Conservation (phyloP, 1,140 invertebrate species). For the Temnothorax curvispinosus region DNA sequence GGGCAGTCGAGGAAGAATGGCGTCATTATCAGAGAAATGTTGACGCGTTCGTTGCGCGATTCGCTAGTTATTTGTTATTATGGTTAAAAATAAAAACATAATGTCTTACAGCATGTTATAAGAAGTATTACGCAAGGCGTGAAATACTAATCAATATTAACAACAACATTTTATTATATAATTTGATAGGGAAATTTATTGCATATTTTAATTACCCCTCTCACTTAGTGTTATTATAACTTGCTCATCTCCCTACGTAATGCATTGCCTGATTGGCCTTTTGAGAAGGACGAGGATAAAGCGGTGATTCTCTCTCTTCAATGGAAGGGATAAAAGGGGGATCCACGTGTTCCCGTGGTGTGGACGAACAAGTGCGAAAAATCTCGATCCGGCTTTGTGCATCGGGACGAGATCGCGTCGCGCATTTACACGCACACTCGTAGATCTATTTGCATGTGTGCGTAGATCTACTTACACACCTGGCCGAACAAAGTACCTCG, state of each 20-base stretch:
- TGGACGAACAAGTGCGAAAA: conserved; percentile 29
- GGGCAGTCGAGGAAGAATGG: conserved; percentile 42
- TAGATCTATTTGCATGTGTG: neutral
- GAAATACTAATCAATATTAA: conserved; percentile 5
- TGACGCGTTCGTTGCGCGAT: conserved; percentile 24
- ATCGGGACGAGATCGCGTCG: neutral
- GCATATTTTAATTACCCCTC: neutral
- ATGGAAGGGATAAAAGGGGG: conserved; percentile 17
- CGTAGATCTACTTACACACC: conserved; percentile 39
- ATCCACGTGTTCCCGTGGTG: neutral
- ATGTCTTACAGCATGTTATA: neutral
- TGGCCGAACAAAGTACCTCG: conserved; percentile 48
- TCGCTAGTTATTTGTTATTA: conserved; percentile 14
- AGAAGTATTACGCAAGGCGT: neutral
- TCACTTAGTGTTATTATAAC: neutral
- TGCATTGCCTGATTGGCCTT: conserved; percentile 16
- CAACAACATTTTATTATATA: neutral
- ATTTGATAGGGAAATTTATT: neutral
- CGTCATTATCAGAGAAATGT: conserved; percentile 59
- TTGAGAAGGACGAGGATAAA: conserved; percentile 6
- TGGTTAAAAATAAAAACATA: conserved; percentile 16
- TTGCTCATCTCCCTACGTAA: neutral
- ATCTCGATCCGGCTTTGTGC: conserved; percentile 41
- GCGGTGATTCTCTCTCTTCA: neutral
- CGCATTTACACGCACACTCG: neutral